Percentiles rank a stretch among this genome's conserved stretches.
These are phyloP conservation scores for Euura saliciscinereae DNA, from an alignment of 1,140 invertebrate genomes.

Conservation along the genomic window DNA sequence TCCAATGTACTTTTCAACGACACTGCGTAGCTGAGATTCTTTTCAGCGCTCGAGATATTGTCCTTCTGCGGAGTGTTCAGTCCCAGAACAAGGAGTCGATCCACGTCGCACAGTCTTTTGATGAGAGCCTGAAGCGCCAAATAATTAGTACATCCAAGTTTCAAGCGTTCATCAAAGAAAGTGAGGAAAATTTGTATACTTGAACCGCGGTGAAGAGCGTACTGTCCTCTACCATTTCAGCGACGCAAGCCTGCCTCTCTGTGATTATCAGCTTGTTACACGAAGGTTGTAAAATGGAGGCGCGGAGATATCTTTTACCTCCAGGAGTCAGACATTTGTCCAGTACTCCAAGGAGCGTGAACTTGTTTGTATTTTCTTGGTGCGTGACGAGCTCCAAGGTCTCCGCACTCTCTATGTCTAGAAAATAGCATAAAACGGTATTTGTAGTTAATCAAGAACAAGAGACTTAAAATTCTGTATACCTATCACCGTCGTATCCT, in stretches of 20 bases:
- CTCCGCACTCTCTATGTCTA: slow-evolving; percentile 72
- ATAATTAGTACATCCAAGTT: slow-evolving; percentile 11
- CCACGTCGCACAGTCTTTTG: slow-evolving; percentile 65
- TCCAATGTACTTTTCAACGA: slow-evolving; percentile 80
- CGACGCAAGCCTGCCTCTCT: slow-evolving; percentile 72
- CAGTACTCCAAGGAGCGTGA: slow-evolving; percentile 74
- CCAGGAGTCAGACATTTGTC: slow-evolving; percentile 81
- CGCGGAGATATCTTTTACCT: slow-evolving; percentile 77
- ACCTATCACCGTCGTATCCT: slow-evolving; percentile 88
- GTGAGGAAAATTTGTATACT: slow-evolving; percentile 29
- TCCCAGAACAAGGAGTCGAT: slow-evolving; percentile 67
- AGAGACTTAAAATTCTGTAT: slow-evolving; percentile 32
- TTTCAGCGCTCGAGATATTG: slow-evolving; percentile 68
- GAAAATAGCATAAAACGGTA: slow-evolving; percentile 27
- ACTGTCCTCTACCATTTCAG: slow-evolving; percentile 73
- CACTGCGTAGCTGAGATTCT: slow-evolving; percentile 80
- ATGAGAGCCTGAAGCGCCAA: slow-evolving; percentile 56
- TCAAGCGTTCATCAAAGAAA: not conserved
- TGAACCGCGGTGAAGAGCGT: slow-evolving; percentile 57
- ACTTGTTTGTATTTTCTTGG: slow-evolving; percentile 48
- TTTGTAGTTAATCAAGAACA: slow-evolving; percentile 21
- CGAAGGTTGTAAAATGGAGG: slow-evolving; percentile 83
- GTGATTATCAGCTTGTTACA: slow-evolving; percentile 70
- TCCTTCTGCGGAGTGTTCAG: slow-evolving; percentile 65
- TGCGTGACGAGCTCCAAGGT: slow-evolving; percentile 77